Evolutionary conservation across 2,888 invertebrate species (phyloP).

Genomic region (Cantharis lateralis): DNA sequence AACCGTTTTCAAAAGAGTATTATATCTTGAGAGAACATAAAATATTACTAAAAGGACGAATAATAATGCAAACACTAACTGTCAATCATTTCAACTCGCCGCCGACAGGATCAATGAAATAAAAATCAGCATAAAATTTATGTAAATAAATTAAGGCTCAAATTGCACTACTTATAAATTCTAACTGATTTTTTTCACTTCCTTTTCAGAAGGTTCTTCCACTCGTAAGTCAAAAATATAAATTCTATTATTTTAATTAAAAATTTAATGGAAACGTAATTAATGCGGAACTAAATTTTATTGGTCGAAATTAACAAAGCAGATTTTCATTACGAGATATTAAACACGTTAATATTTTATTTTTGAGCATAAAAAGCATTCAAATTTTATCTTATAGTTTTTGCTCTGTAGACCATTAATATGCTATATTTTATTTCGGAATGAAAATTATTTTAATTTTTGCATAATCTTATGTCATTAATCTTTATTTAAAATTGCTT

Average conservation of each 20-base stretch:
- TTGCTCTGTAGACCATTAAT: no score
- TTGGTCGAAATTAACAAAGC: constrained; percentile 22
- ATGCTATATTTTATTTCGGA: neutral
- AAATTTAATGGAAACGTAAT: constrained; percentile 19
- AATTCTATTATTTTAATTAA: constrained; percentile 20
- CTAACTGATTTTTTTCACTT: neutral
- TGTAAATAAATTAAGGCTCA: constrained; percentile 7
- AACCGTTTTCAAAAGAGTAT: constrained; percentile 19
- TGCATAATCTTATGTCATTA: neutral
- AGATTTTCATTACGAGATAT: constrained; percentile 24
- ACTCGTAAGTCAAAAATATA: neutral
- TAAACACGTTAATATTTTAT: constrained; percentile 26
- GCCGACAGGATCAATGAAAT: constrained; percentile 25
- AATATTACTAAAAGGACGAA: constrained; percentile 25
- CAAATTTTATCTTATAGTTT: constrained; percentile 25
- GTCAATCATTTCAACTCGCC: constrained; percentile 27
- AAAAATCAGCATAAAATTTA: constrained; percentile 14
- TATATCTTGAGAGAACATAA: constrained; percentile 25
- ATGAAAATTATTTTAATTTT: neutral
- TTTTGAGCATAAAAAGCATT: constrained; percentile 19
- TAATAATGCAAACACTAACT: constrained; percentile 29
- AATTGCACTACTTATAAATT: neutral
- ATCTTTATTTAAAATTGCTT: neutral
- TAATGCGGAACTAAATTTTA: constrained; percentile 21
- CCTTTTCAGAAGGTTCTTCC: neutral